A percentile compares a stretch with the other conserved stretches of the same genome.
Evolutionary conservation across 2,797 vertebrate genomes (phyloP).

Genomic region (Pogonophryne albipinna): DNA sequence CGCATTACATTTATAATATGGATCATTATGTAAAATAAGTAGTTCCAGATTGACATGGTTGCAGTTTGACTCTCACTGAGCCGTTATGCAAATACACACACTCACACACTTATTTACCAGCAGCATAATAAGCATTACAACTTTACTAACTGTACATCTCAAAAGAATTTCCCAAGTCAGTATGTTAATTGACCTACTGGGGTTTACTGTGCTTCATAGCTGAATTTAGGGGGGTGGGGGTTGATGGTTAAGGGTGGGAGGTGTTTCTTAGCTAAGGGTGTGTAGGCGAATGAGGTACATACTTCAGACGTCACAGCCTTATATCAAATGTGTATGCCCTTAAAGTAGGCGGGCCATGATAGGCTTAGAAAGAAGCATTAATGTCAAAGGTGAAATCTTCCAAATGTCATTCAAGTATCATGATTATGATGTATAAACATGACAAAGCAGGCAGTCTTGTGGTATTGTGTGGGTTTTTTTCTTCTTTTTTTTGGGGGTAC

Average conservation of each 20-base stretch:
- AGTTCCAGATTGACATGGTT: slow-evolving; percentile 9
- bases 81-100: slow-evolving; percentile 51
- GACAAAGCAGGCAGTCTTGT: neutral
- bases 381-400: slow-evolving; percentile 32
- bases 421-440: neutral
- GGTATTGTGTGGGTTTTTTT: accelerated
- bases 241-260: slow-evolving; percentile 60
- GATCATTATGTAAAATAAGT: neutral
- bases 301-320: slow-evolving; percentile 40
- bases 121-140: slow-evolving; percentile 33
- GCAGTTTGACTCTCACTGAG: slow-evolving; percentile 33
- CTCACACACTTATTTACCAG: slow-evolving; percentile 58
- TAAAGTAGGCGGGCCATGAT: neutral
- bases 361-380: neutral
- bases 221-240: slow-evolving; percentile 4
- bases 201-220: slow-evolving; percentile 40
- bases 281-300: slow-evolving; percentile 26
- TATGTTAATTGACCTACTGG: slow-evolving; percentile 61
- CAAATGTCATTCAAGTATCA: slow-evolving; percentile 42
- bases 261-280: slow-evolving; percentile 46
- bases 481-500: neutral
- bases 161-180: slow-evolving; percentile 47
- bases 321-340: neutral
- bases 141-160: slow-evolving; percentile 18
- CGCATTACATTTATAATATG: neutral